A percentile compares a stretch with the other conserved stretches of the same genome.
phyloP scores from a whole-genome alignment of 2,113 vertebrate species.

The Porphyrio hochstetteri region DNA sequence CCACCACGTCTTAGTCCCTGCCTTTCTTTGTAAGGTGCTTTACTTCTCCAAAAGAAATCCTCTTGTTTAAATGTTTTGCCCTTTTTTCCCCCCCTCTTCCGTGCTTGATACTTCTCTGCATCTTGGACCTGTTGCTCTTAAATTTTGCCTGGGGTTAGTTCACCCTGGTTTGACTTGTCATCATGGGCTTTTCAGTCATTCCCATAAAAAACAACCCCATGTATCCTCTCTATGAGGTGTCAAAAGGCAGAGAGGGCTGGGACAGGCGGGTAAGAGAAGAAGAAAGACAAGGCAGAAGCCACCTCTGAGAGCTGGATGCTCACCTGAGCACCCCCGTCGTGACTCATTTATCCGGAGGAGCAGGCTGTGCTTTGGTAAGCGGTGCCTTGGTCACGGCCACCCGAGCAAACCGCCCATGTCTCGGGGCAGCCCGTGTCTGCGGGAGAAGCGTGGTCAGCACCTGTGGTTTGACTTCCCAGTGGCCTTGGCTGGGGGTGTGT shows the following conservation, averaged over 20 bases:
- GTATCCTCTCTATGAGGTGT: neutral
- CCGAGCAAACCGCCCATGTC: neutral
- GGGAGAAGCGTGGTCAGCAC: accelerated
- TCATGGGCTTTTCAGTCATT: neutral
- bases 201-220: neutral
- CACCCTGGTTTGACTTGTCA: neutral
- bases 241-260: neutral
- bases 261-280: neutral
- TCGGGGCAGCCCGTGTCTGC: accelerated
- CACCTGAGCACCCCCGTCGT: neutral
- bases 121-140: neutral
- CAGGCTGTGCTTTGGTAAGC: accelerated
- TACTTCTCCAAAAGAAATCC: neutral
- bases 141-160: neutral
- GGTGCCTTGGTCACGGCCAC: accelerated
- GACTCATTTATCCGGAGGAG: too few relatives aligned
- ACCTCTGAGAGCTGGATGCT: neutral
- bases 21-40: neutral
- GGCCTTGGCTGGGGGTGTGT: neutral
- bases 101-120: neutral
- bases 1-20: neutral
- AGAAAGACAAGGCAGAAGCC: neutral
- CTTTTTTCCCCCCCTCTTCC: neutral
- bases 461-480: neutral
- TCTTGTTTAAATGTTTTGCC: neutral